A percentile compares a stretch with the other conserved stretches of the same genome.
These are phyloP conservation scores for Enteromius argenteus DNA, from an alignment of 2,797 vertebrate genomes.

Conservation along the genomic window DNA sequence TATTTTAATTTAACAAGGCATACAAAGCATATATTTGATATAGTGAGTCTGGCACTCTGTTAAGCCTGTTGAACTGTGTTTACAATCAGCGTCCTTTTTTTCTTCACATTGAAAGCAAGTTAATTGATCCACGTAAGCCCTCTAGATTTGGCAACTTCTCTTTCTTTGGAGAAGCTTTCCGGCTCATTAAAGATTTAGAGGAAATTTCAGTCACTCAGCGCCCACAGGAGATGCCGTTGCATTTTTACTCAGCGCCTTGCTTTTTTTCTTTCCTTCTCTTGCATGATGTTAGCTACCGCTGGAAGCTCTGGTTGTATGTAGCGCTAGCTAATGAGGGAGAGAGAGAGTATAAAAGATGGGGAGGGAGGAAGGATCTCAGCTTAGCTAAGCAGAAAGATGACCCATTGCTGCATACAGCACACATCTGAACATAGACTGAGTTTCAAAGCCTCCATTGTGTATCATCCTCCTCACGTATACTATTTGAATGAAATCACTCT, in stretches of 20 bases:
- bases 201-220: slow-evolving; percentile 80
- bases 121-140: slow-evolving; percentile 62
- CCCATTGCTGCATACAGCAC: slow-evolving; percentile 44
- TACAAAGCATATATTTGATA: slow-evolving; percentile 50
- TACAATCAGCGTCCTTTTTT: slow-evolving; percentile 43
- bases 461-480: background rate
- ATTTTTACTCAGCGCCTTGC: slow-evolving; percentile 71
- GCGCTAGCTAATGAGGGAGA: slow-evolving; percentile 55
- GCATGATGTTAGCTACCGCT: slow-evolving; percentile 61
- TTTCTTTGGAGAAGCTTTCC: slow-evolving; percentile 77
- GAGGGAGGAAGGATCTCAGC: slow-evolving; percentile 52
- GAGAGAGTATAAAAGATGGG: slow-evolving; percentile 44
- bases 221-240: slow-evolving; percentile 82
- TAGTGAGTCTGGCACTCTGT: slow-evolving; percentile 50
- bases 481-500: slow-evolving; percentile 35
- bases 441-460: slow-evolving; percentile 11
- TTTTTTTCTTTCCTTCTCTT: slow-evolving; percentile 52
- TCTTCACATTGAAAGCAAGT: slow-evolving; percentile 50
- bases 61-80: slow-evolving; percentile 50
- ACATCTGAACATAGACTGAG: slow-evolving; percentile 33
- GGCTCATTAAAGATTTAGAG: slow-evolving; percentile 84
- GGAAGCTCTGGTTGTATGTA: slow-evolving; percentile 57
- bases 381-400: slow-evolving; percentile 66
- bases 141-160: slow-evolving; percentile 76
- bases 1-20: slow-evolving; percentile 18